Percentiles rank a stretch among this genome's conserved stretches.
Evolutionary conservation across 2,113 vertebrate species (phyloP).

Genomic region (Halichoeres trimaculatus): DNA sequence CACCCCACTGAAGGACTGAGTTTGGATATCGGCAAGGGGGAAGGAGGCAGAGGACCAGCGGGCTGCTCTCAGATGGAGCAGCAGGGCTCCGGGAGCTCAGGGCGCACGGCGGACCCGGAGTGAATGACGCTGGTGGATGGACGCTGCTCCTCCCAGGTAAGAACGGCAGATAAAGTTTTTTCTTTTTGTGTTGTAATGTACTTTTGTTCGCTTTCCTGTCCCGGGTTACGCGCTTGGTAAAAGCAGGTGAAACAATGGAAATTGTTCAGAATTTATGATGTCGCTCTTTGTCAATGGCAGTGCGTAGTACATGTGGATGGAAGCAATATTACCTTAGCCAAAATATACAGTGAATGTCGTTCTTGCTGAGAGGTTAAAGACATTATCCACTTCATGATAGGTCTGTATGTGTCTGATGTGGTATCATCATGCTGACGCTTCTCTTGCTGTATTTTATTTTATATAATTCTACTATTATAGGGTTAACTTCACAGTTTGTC

Average conservation of each 20-base stretch:
- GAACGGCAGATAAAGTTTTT: slow-evolving; percentile 59
- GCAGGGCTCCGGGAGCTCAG: slow-evolving; percentile 70
- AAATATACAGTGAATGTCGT: neutral
- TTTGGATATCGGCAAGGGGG: slow-evolving; percentile 62
- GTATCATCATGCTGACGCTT: neutral
- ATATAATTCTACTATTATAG: neutral
- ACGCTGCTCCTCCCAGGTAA: slow-evolving; percentile 73
- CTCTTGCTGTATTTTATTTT: neutral
- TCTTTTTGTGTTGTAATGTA: slow-evolving; percentile 21
- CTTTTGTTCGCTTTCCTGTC: slow-evolving; percentile 30
- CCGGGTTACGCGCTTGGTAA: slow-evolving; percentile 15
- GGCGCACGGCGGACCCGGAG: slow-evolving; percentile 73
- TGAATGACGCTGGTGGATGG: slow-evolving; percentile 75
- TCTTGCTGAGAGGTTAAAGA: neutral
- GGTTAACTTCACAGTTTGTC: neutral
- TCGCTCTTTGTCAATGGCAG: slow-evolving; percentile 48
- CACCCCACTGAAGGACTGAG: slow-evolving; percentile 57
- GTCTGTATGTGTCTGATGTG: neutral
- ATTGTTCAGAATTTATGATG: slow-evolving; percentile 48
- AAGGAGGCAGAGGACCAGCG: slow-evolving; percentile 58
- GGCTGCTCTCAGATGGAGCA: slow-evolving; percentile 77
- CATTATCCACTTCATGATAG: neutral
- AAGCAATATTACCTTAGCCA: neutral
- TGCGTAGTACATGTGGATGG: slow-evolving; percentile 14
- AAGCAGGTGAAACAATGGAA: slow-evolving; percentile 43